phyloP scores from a whole-genome alignment of 2,113 vertebrate species.

The Salminus brasiliensis region DNA sequence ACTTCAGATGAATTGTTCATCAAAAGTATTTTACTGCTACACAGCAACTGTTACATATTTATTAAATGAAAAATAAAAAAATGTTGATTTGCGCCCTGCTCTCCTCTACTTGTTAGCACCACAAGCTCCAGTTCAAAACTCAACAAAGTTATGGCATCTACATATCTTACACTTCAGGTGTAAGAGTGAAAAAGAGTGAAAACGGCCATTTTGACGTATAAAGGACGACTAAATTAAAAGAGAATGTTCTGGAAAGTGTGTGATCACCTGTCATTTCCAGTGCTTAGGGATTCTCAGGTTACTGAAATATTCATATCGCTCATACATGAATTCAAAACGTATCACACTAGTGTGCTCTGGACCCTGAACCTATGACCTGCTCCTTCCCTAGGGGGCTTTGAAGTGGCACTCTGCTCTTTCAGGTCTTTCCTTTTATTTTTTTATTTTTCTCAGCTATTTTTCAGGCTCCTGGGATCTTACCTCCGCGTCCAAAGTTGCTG shows the following conservation, averaged over 20 bases:
- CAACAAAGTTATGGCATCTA: no score
- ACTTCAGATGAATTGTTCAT: no score
- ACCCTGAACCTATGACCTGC: conserved; percentile 26
- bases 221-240: conserved; percentile 21
- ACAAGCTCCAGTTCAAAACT: no score
- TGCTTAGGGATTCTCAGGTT: conserved; percentile 31
- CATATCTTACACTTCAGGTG: no score
- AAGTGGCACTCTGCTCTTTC: neutral
- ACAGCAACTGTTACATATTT: no score
- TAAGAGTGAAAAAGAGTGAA: no score
- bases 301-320: conserved; percentile 51
- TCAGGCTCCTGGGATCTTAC: conserved; percentile 68
- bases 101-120: no score
- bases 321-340: conserved; percentile 42
- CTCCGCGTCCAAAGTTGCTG: conserved; percentile 92
- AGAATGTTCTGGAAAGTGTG: conserved; percentile 33
- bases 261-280: conserved; percentile 35
- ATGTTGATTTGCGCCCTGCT: no score
- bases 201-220: neutral
- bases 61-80: no score
- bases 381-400: conserved; percentile 26
- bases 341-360: conserved; percentile 1
- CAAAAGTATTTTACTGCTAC: no score
- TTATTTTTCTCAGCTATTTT: conserved; percentile 56
- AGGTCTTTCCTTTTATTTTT: conserved; percentile 24